Percentiles rank a stretch among this genome's conserved stretches.
These are phyloP conservation scores for Phylloscopus whistleri DNA, from an alignment of 2,113 vertebrate genomes.

Conservation along the genomic window DNA sequence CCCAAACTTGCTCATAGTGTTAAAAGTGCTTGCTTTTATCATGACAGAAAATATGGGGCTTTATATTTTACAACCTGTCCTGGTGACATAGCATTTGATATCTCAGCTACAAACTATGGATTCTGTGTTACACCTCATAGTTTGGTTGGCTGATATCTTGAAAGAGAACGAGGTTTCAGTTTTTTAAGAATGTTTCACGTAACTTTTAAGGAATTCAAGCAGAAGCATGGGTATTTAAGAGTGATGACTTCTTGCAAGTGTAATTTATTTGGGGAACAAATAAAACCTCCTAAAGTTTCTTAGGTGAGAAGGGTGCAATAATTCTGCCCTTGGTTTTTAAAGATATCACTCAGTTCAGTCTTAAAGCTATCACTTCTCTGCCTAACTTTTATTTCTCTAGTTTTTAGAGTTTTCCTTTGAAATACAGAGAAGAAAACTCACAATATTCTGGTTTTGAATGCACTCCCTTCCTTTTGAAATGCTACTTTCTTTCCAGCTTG, in stretches of 20 bases:
- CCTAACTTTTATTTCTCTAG: not conserved
- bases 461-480: not conserved
- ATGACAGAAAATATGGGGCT: accelerated
- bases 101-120: not conserved
- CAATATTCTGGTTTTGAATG: not conserved
- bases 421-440: not conserved
- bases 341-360: not conserved
- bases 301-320: not conserved
- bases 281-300: not conserved
- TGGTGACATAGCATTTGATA: not conserved
- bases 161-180: accelerated
- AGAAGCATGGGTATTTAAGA: not conserved
- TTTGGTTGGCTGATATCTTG: not conserved
- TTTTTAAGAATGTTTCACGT: not conserved
- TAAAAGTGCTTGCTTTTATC: not conserved
- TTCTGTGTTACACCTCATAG: not conserved
- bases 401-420: not conserved
- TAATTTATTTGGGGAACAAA: not conserved
- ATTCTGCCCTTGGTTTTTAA: not conserved
- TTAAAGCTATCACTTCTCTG: not conserved
- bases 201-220: not conserved
- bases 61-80: not conserved
- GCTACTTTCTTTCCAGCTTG: not conserved
- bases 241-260: not conserved
- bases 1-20: not conserved